Evolutionary conservation across 1,140 invertebrate species (phyloP).

Genomic region (Danaus plexippus): DNA sequence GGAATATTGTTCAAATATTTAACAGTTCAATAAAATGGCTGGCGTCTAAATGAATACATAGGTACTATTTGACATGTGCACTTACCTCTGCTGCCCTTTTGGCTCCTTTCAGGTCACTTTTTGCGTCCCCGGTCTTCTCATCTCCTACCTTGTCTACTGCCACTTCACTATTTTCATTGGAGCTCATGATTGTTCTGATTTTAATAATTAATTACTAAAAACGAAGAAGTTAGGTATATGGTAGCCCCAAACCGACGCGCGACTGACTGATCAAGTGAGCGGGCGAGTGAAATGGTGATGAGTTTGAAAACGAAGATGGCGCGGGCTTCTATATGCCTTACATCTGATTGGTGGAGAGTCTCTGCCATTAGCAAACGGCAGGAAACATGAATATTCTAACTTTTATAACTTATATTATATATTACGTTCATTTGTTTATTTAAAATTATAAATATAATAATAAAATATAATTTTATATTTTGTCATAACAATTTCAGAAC

Average conservation of each 20-base stretch:
- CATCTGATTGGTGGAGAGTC: constrained; percentile 71
- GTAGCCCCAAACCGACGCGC: constrained; percentile 72
- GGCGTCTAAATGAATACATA: constrained; percentile 61
- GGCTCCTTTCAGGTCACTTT: constrained; percentile 87
- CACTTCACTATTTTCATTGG: constrained; percentile 86
- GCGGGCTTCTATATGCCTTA: constrained; percentile 77
- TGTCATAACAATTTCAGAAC: no score
- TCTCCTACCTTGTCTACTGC: constrained; percentile 86
- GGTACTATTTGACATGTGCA: constrained; percentile 69
- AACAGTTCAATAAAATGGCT: constrained; percentile 69
- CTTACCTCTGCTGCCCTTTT: constrained; percentile 90
- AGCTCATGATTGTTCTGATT: constrained; percentile 81
- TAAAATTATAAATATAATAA: no score
- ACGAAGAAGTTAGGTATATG: constrained; percentile 65
- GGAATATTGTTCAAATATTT: constrained; percentile 34
- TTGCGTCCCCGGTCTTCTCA: constrained; percentile 80
- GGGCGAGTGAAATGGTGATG: constrained; percentile 67
- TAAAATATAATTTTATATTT: no score
- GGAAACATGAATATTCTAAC: constrained; percentile 41
- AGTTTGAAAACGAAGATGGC: constrained; percentile 89
- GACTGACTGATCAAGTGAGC: constrained; percentile 73
- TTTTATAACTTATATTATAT: neutral
- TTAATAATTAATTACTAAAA: constrained; percentile 65
- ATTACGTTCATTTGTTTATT: no score
- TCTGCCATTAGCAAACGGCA: constrained; percentile 49